These are phyloP conservation scores for Pogonognathellus flavescens DNA, from an alignment of 1,140 invertebrate species.

Conservation along the genomic window DNA sequence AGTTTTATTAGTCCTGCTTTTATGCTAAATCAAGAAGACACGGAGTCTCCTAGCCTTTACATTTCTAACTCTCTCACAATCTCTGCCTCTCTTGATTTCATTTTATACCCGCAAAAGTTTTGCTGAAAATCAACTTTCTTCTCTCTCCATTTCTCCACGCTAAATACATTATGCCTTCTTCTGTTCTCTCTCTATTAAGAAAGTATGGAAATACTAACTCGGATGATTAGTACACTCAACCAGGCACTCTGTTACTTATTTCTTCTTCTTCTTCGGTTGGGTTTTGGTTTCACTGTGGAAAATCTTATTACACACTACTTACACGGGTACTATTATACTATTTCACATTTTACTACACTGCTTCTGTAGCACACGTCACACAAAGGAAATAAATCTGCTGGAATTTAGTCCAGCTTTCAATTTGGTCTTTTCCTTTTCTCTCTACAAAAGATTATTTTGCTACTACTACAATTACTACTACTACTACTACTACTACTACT, in stretches of 20 bases:
- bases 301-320: background rate
- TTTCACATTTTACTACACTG: background rate
- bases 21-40: constrained; percentile 17
- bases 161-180: constrained; percentile 6
- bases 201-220: constrained; percentile 27
- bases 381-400: constrained; percentile 18
- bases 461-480: no score
- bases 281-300: background rate
- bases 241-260: background rate
- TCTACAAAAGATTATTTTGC: background rate
- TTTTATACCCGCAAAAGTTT: constrained; percentile 40
- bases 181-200: constrained; percentile 21
- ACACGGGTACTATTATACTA: background rate
- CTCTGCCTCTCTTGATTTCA: constrained; percentile 31
- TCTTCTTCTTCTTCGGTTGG: background rate
- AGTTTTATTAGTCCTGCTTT: background rate
- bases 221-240: constrained; percentile 17
- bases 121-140: constrained; percentile 20
- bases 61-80: background rate
- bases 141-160: background rate
- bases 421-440: background rate
- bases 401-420: constrained; percentile 7
- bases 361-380: background rate
- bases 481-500: no score
- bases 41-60: background rate